Conservation (phyloP, 2,113 vertebrate genomes). For the Pseudolaguvia tuberculata region DNA sequence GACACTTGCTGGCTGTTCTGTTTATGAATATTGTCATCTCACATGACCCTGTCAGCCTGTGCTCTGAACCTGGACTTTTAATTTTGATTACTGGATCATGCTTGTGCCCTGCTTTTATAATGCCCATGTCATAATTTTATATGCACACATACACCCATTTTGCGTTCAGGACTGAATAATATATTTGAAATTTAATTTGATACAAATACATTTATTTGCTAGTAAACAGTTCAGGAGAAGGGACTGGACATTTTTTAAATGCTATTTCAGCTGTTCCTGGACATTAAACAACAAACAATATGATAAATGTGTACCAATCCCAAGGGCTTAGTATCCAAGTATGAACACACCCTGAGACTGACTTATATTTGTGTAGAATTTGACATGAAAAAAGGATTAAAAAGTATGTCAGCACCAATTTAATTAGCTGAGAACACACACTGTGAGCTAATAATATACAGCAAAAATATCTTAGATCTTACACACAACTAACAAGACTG, state of each 20-base stretch:
- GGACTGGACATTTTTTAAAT: background rate
- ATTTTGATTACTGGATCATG: background rate
- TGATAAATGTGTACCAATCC: no score
- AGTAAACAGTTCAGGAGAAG: background rate
- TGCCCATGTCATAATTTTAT: background rate
- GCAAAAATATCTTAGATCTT: background rate
- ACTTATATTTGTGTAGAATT: background rate
- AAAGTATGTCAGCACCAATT: background rate
- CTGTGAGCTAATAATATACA: background rate
- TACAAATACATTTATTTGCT: background rate
- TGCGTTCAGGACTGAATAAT: background rate
- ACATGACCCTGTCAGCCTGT: background rate
- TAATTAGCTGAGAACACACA: background rate
- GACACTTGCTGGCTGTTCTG: background rate
- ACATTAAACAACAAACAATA: background rate
- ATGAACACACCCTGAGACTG: no score
- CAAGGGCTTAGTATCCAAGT: no score
- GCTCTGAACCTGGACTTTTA: background rate
- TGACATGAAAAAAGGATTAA: background rate
- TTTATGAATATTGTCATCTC: background rate
- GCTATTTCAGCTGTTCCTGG: background rate
- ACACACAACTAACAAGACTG: conserved; percentile 3
- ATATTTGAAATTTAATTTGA: no score
- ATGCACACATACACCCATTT: background rate
- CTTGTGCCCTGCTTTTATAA: background rate